A percentile compares a stretch with the other conserved stretches of the same genome.
Conservation (phyloP, 30 jellyfish, hydroid and myxozoan species). For the Aurelia sp. region DNA sequence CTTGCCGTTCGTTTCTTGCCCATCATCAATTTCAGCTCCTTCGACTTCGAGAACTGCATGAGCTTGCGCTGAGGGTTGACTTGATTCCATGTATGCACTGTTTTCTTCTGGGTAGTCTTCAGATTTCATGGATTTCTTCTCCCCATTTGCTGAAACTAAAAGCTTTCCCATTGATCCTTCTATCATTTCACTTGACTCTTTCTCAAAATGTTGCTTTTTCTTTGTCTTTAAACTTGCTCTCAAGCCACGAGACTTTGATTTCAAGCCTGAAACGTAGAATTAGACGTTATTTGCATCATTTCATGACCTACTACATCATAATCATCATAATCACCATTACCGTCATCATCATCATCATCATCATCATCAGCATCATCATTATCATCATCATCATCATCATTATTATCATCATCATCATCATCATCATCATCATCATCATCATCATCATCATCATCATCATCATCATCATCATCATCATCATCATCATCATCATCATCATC, state of each 20-base stretch:
- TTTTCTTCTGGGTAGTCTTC: constrained; percentile 56
- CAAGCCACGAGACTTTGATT: constrained; percentile 2
- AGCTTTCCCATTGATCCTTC: constrained; percentile 63
- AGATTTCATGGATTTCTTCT: constrained; percentile 45
- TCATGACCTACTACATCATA: no score
- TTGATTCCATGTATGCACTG: not conserved
- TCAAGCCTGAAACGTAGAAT: not conserved
- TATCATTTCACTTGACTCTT: constrained; percentile 51
- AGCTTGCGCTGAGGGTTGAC: constrained; percentile 12
- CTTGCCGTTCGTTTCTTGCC: not conserved
- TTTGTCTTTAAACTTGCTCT: no score
- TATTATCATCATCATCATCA: no score
- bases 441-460: no score
- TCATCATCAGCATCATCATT: no score
- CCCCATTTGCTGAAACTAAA: constrained; percentile 44
- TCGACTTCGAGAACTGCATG: constrained; percentile 65
- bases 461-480: no score
- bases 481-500: no score
- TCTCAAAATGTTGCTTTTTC: constrained; percentile 11
- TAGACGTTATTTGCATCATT: no score
- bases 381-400: no score
- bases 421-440: no score
- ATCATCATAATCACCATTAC: no score
- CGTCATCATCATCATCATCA: no score
- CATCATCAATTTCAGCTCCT: constrained; percentile 54